These are phyloP conservation scores for Apogon hyalosoma DNA, from an alignment of 2,797 vertebrate genomes.

Conservation along the genomic window DNA sequence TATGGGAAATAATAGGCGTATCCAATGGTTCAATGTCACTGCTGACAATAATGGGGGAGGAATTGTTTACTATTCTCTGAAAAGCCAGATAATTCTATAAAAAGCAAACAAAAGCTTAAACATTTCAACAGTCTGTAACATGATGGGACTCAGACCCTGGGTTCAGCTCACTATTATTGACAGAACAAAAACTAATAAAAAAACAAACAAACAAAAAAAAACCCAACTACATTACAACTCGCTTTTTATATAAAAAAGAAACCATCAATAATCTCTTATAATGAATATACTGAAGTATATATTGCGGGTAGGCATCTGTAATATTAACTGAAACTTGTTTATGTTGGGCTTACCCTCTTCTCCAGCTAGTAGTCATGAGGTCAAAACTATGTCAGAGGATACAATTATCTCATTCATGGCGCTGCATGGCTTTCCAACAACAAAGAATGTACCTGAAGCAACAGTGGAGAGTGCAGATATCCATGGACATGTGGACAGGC, in stretches of 20 bases:
- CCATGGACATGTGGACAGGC: slow-evolving; percentile 14
- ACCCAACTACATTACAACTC: not conserved
- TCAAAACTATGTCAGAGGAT: slow-evolving; percentile 35
- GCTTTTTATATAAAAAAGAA: no score
- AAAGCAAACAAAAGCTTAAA: slow-evolving; percentile 41
- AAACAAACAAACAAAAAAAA: not conserved
- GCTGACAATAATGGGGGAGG: slow-evolving; percentile 76
- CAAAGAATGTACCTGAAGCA: slow-evolving; percentile 21
- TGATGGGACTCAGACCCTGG: slow-evolving; percentile 45
- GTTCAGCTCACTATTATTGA: not conserved
- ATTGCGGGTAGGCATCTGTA: not conserved
- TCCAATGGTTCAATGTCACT: slow-evolving; percentile 69
- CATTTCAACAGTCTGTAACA: slow-evolving; percentile 49
- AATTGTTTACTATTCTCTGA: slow-evolving; percentile 66
- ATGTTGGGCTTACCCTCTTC: not conserved
- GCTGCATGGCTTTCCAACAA: slow-evolving; percentile 1
- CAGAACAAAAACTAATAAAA: slow-evolving; percentile 1
- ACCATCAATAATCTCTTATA: no score
- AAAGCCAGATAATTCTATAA: slow-evolving; percentile 63
- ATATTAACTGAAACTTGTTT: slow-evolving; percentile 11
- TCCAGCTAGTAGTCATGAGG: not conserved
- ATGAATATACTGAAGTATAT: no score
- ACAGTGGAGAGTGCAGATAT: not conserved
- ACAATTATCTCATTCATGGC: slow-evolving; percentile 28
- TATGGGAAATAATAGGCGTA: slow-evolving; percentile 70